phyloP scores from a whole-genome alignment of 2,888 invertebrate genomes.

The Amphipoea oculea region DNA sequence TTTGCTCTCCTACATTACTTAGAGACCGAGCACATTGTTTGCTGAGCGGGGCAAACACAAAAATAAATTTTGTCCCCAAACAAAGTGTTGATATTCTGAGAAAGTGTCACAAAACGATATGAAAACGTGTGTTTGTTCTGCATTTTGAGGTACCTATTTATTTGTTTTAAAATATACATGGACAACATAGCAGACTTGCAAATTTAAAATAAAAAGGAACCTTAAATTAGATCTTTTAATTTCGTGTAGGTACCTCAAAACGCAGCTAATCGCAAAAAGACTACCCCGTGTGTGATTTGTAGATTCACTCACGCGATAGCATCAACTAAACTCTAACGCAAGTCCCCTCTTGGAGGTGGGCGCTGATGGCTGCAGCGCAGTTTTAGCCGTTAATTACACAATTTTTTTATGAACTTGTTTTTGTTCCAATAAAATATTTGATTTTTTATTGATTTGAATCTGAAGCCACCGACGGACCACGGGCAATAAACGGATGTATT shows the following conservation, averaged over 20 bases:
- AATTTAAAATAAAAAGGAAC: neutral
- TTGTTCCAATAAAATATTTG: neutral
- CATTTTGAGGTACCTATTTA: neutral
- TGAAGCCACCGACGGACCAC: no score
- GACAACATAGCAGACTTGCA: no score
- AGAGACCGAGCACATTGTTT: slow-evolving; percentile 67
- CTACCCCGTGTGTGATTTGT: neutral
- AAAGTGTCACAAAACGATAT: slow-evolving; percentile 19
- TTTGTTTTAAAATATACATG: neutral
- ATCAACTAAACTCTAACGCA: neutral
- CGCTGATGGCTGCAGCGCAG: no score
- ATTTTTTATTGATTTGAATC: neutral
- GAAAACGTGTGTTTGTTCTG: neutral
- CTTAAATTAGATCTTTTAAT: neutral
- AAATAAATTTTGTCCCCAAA: slow-evolving; percentile 70
- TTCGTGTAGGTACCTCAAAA: neutral
- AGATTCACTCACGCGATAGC: neutral
- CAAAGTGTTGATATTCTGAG: slow-evolving; percentile 51
- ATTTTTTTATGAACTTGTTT: neutral
- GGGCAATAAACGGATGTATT: no score
- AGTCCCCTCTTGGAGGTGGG: neutral
- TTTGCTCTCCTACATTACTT: slow-evolving; percentile 66
- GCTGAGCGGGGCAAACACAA: slow-evolving; percentile 68
- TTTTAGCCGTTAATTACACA: neutral
- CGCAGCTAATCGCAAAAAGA: neutral